Conservation (phyloP, 2,888 invertebrate species). For the Drosophila borealis region DNA sequence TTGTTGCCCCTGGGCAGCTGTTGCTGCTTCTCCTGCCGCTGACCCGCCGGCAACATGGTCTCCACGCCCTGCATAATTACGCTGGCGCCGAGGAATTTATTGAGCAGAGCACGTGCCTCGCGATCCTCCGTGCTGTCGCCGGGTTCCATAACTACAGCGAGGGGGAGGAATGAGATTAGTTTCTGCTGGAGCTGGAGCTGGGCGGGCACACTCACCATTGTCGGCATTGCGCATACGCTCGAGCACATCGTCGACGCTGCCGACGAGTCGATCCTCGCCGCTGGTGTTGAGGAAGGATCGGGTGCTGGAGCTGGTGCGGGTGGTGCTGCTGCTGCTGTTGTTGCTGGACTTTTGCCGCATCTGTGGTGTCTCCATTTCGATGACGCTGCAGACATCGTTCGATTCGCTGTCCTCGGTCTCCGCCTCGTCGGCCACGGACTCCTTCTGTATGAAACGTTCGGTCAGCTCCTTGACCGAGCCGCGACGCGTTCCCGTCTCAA, state of each 20-base stretch:
- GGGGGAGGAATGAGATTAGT: background rate
- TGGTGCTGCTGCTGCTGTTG: slow-evolving; percentile 67
- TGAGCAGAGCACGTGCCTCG: slow-evolving; percentile 91
- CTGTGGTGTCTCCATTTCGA: slow-evolving; percentile 71
- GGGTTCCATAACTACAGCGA: slow-evolving; percentile 86
- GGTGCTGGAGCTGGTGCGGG: slow-evolving; percentile 68
- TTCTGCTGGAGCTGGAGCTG: background rate
- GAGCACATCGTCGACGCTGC: slow-evolving; percentile 91
- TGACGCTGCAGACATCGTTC: slow-evolving; percentile 73
- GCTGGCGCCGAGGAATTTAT: slow-evolving; percentile 93
- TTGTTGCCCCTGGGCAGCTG: background rate
- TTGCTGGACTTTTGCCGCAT: slow-evolving; percentile 68
- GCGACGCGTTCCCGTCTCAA: slow-evolving; percentile 85
- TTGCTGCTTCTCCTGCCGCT: slow-evolving; percentile 54
- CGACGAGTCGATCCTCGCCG: slow-evolving; percentile 88
- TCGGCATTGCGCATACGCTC: slow-evolving; percentile 92
- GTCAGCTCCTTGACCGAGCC: slow-evolving; percentile 91
- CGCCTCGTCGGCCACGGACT: slow-evolving; percentile 71
- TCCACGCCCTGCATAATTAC: slow-evolving; percentile 93
- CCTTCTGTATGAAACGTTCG: slow-evolving; percentile 91
- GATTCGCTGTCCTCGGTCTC: slow-evolving; percentile 78
- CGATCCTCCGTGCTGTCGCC: slow-evolving; percentile 89
- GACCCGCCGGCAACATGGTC: slow-evolving; percentile 80
- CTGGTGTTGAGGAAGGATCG: slow-evolving; percentile 90
- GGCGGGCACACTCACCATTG: slow-evolving; percentile 85